phyloP scores from a whole-genome alignment of 64 coral and sea anemone species.

The Stichodactyla helianthus region DNA sequence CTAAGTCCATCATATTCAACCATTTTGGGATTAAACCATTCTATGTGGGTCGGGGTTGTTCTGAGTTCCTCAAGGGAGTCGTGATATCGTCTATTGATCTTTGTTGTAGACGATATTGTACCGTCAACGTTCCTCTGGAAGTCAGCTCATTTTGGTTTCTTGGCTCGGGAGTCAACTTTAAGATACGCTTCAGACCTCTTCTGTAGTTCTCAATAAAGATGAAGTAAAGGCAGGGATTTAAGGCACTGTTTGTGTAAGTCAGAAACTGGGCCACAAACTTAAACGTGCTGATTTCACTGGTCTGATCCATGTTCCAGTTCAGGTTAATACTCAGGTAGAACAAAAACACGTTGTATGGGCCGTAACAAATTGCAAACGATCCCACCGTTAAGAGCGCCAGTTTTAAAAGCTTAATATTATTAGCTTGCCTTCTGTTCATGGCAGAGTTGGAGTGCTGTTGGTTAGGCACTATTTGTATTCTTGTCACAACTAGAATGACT shows the following conservation, averaged over 20 bases:
- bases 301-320: constrained; percentile 4
- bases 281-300: background rate
- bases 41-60: no score
- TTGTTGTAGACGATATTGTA: background rate
- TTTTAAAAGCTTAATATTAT: constrained; percentile 26
- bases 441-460: background rate
- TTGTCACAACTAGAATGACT: constrained; percentile 7
- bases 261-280: constrained; percentile 27
- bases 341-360: background rate
- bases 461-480: background rate
- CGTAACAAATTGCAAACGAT: constrained; percentile 23
- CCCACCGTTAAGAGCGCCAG: constrained; percentile 27
- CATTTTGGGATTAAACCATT: no score
- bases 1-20: no score
- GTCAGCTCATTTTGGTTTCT: background rate
- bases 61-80: background rate
- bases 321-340: constrained; percentile 9
- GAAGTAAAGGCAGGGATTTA: constrained; percentile 46
- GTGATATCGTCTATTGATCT: background rate
- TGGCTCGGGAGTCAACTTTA: background rate
- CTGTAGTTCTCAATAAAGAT: constrained; percentile 38
- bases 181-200: background rate
- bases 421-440: constrained; percentile 18
- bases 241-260: constrained; percentile 21
- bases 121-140: background rate